Evolutionary conservation across 2,888 invertebrate species (phyloP).

Genomic region (Epistrophe eligans): DNA sequence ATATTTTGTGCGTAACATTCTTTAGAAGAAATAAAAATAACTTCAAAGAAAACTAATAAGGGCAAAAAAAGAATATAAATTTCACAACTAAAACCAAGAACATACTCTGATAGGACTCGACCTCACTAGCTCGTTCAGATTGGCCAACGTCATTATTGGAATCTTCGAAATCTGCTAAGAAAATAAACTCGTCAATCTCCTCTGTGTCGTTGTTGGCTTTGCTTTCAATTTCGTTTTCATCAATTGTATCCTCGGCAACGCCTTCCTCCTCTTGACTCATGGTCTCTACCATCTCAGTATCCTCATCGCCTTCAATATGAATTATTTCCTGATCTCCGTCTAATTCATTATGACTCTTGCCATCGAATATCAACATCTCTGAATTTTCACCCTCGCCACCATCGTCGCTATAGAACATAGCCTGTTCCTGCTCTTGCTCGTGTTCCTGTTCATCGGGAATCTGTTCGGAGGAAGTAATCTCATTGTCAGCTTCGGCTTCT

Average conservation of each 20-base stretch:
- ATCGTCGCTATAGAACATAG: conserved; percentile 51
- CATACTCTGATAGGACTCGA: conserved; percentile 56
- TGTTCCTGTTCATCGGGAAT: conserved; percentile 18
- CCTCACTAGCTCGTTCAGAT: not conserved
- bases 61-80: not conserved
- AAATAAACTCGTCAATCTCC: conserved; percentile 53
- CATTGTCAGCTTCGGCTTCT: conserved; percentile 56
- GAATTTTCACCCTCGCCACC: conserved; percentile 19
- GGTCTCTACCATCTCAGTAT: conserved; percentile 7
- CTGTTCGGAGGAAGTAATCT: conserved; percentile 73
- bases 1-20: no score
- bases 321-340: conserved; percentile 30
- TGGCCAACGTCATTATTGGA: not conserved
- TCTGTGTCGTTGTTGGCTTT: conserved; percentile 46
- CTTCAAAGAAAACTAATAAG: no score
- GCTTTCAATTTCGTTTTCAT: conserved; percentile 22
- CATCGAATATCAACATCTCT: conserved; percentile 33
- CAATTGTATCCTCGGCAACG: conserved; percentile 16
- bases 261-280: conserved; percentile 7
- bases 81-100: not conserved
- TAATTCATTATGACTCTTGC: conserved; percentile 22
- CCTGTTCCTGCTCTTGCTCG: conserved; percentile 34
- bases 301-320: conserved; percentile 42
- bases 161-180: conserved; percentile 53
- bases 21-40: no score